Base-by-base conservation (phyloP, 2,888 invertebrate genomes). In the Lydus trimaculatus region DNA sequence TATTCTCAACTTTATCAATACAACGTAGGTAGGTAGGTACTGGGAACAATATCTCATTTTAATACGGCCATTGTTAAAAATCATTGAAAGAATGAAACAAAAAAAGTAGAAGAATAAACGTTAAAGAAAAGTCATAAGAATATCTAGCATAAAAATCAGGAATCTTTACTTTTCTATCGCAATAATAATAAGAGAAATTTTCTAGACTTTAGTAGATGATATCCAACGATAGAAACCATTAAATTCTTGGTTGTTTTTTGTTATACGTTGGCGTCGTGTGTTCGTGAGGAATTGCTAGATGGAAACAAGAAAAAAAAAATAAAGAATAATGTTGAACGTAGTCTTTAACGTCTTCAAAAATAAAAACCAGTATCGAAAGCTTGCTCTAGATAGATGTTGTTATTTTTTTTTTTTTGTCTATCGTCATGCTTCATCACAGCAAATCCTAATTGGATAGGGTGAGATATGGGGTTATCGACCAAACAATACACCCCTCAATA, bases 1-100 rank as follows among this genome's bases (percentile, higher is more conserved):
- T 33, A 33, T 33, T 33, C 33, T 33, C 33, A 33, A 33, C 33
- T 33, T 33, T 33, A 33, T 33, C 73, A 77, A 69, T 74, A 72
- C 74, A 73, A 71, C 72, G 73, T 73, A 67, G n/a, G n/a, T n/a
- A n/a, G n/a, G n/a, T n/a, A n/a, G n/a, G n/a, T n/a, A n/a, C 70
- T 64, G 60, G 43, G 64, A 43, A 17, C 6, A 43, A 1, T 17
- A 43, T 43, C 11, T 17, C 39, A 7, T 17, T 43, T 43, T 17
- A n/a, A 43, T 31, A 31, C 9, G 6, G 31, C 9, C 31, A 15
- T 36, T 36, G 36, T 36, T 36, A 4, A 15, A 36, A 36, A 36
- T 36, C 13, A 7, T 9, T 31, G 31, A 5, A 7, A 31, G 7
- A 31, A 7, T 6, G 6, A 7, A 31, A 31, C 1, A 9, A 31